These are phyloP conservation scores for Papio anubis DNA, from an alignment of 2,113 vertebrate genomes.

Conservation along the genomic window DNA sequence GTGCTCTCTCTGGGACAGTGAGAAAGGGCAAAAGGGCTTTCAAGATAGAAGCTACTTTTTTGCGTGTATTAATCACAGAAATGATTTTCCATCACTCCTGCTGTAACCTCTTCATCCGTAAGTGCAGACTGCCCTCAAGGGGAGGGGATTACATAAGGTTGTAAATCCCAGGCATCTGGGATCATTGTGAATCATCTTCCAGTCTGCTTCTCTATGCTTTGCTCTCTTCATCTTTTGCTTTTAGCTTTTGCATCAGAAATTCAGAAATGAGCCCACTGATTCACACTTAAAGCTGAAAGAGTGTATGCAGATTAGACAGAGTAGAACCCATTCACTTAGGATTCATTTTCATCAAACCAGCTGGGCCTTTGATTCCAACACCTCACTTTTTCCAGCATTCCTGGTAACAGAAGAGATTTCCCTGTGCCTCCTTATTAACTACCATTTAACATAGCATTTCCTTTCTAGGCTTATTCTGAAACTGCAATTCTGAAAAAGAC, in stretches of 20 bases:
- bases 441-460: neutral
- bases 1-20: neutral
- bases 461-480: neutral
- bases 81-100: neutral
- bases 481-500: neutral
- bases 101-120: neutral
- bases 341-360: neutral
- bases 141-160: rapidly evolving
- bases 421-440: neutral
- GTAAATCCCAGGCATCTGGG: neutral
- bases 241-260: neutral
- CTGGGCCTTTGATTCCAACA: neutral
- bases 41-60: neutral
- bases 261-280: neutral
- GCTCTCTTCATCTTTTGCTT: neutral
- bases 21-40: neutral
- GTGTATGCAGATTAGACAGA: neutral
- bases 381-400: neutral
- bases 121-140: neutral
- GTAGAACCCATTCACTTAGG: neutral
- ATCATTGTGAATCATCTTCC: rapidly evolving
- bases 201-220: neutral
- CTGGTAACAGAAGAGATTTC: neutral
- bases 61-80: neutral
- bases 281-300: neutral